A percentile compares a stretch with the other conserved stretches of the same genome.
These are phyloP conservation scores for Phalloptychus januarius DNA, from an alignment of 2,797 vertebrate genomes.

Conservation along the genomic window DNA sequence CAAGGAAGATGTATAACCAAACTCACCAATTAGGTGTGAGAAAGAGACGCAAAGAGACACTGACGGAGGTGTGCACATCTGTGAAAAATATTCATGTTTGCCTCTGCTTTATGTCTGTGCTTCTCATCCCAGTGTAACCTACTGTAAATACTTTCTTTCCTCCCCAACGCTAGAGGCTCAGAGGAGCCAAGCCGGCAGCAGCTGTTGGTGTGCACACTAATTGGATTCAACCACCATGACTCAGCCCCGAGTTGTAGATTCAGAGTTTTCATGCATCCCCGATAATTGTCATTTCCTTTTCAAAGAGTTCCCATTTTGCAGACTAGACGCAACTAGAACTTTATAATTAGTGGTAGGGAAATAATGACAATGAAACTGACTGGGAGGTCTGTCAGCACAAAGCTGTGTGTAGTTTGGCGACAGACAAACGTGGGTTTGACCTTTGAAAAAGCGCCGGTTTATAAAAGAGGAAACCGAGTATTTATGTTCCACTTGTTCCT, in stretches of 20 bases:
- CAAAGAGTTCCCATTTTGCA: slow-evolving; percentile 25
- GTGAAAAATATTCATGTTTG: slow-evolving; percentile 11
- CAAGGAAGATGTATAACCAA: slow-evolving; percentile 1
- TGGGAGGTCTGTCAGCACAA: slow-evolving; percentile 7
- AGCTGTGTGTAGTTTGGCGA: slow-evolving; percentile 19
- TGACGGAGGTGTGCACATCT: slow-evolving; percentile 8
- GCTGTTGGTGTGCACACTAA: slow-evolving; percentile 8
- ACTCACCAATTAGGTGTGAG: slow-evolving; percentile 42
- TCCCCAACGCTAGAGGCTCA: slow-evolving; percentile 3
- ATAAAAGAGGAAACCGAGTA: slow-evolving; percentile 6
- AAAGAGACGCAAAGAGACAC: slow-evolving; percentile 33
- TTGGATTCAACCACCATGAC: slow-evolving; percentile 15
- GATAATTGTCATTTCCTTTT: slow-evolving; percentile 29
- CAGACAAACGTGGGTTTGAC: slow-evolving; percentile 28
- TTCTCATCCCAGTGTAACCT: not conserved
- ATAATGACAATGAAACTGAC: slow-evolving; percentile 47
- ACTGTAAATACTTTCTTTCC: slow-evolving; percentile 29
- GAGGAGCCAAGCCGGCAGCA: slow-evolving; percentile 11
- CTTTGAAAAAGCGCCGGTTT: slow-evolving; percentile 32
- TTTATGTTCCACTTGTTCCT: not conserved
- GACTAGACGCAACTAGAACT: slow-evolving; percentile 21
- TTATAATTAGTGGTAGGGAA: slow-evolving; percentile 35
- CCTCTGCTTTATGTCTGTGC: not conserved
- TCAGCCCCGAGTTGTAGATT: slow-evolving; percentile 18
- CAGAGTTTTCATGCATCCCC: slow-evolving; percentile 11